Base-by-base conservation (phyloP, 2,888 invertebrate species). In the Rhimphoctona megacephalus region DNA sequence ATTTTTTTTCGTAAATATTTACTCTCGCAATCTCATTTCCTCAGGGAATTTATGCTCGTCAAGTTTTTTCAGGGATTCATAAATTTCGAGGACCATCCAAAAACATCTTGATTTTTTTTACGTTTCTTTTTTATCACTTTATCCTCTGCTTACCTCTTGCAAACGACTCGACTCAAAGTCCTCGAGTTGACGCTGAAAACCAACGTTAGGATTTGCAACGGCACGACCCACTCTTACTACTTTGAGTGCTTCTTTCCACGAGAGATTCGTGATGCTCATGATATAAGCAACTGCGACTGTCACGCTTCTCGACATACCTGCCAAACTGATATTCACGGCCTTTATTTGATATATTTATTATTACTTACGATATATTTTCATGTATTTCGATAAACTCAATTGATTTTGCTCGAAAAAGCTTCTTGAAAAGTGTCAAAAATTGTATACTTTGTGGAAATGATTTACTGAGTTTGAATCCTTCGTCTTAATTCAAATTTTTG, bases 301-400 rank as follows among this genome's bases (percentile, higher is more conserved):
- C 89, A 99, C 99, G 92, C 99, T 99, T 33, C 99, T 96, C 1
- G 99, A 99, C 97, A 99, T 98, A 46, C 99, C 99, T 30, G 99
- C 99, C 93, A 99, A 95, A 94, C 98, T 98, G 95, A 74, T 92
- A 92, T 85, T 78, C 66, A 19, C 43, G 4, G 74, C 0, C 5
- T 5, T 67, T 82, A 49, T 39, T 39, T 52, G 57, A 43, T 19
- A 61, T 4, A 0, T n/a, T 61, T 67, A 66, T 67, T 52, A 46
- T 64, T 36, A 22, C 52, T 6, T 17, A 30, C 30, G 7, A 72
- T 17, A 14, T 72, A 52, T 19, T 22, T n/a, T 17, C 2, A 69
- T 39, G 5, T n/a, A 14, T 25, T 11, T 43, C 39, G 5, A 19
- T 49, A 19, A 49, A 49, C 1, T 49, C 49, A 17, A 49, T 49